Conservation (phyloP, 2,113 vertebrate species). For the Cyprinodon variegatus region DNA sequence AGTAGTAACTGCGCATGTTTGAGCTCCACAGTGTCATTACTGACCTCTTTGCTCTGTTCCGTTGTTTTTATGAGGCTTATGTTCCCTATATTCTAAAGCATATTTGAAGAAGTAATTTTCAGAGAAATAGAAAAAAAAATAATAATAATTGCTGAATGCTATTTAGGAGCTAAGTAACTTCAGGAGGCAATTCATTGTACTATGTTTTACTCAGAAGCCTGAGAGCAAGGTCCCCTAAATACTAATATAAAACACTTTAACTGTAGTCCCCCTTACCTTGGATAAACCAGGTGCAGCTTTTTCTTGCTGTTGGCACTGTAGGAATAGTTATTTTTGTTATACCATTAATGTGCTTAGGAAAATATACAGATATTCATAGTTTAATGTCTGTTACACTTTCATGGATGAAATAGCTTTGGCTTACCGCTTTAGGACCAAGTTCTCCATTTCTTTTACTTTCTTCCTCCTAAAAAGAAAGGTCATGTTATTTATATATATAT, state of each 20-base stretch:
- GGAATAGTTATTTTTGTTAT: background rate
- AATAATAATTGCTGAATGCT: too few relatives aligned
- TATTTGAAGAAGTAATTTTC: too few relatives aligned
- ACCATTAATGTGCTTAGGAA: background rate
- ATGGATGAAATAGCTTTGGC: background rate
- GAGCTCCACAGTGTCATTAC: too few relatives aligned
- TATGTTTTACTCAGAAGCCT: background rate
- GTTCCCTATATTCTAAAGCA: too few relatives aligned
- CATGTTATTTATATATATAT: too few relatives aligned
- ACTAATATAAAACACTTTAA: background rate
- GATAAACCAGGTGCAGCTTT: background rate
- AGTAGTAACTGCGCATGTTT: too few relatives aligned
- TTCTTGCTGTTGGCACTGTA: background rate
- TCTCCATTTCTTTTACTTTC: background rate
- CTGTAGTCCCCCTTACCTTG: background rate
- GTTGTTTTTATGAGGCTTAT: too few relatives aligned
- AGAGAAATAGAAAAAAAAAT: too few relatives aligned
- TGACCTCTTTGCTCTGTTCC: too few relatives aligned
- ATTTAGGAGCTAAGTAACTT: background rate
- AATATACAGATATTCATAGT: background rate
- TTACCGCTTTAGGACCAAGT: background rate
- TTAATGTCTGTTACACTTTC: background rate
- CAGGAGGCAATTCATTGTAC: background rate
- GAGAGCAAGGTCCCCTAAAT: background rate
- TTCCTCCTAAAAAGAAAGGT: background rate